Evolutionary conservation across 2,888 invertebrate species (phyloP).

Genomic region (Andricus quercusramuli): DNA sequence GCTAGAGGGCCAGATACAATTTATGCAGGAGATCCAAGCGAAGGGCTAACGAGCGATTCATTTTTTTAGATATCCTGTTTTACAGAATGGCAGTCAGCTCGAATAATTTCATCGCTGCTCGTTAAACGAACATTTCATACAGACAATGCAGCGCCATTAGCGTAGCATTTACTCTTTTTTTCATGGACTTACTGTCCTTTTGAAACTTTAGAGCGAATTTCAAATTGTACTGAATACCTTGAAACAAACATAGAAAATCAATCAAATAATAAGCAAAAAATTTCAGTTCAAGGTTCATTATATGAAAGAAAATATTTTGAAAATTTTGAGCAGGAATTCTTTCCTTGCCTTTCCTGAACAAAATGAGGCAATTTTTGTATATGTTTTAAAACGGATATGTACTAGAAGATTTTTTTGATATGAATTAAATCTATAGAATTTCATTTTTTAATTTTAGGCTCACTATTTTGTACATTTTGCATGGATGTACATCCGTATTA

Average conservation of each 20-base stretch:
- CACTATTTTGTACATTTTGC: not conserved
- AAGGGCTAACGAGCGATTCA: constrained; percentile 54
- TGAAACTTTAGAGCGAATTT: not conserved
- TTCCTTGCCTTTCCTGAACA: no score
- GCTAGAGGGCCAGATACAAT: not conserved
- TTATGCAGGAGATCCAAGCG: not conserved
- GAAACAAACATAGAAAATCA: not conserved
- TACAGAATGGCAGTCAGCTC: constrained; percentile 47
- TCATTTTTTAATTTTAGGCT: no score
- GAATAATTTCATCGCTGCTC: constrained; percentile 50
- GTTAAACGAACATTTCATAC: constrained; percentile 58
- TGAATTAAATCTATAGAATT: no score
- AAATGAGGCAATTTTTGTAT: no score
- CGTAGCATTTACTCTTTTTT: constrained; percentile 37
- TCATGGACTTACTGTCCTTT: constrained; percentile 18
- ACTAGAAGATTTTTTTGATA: not conserved
- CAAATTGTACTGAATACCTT: not conserved
- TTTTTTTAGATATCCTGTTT: constrained; percentile 53
- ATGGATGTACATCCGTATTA: not conserved
- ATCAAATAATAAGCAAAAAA: not conserved
- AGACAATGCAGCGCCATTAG: constrained; percentile 56
- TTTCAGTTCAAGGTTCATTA: no score
- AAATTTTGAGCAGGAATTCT: no score
- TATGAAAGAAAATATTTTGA: no score
- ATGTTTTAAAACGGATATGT: no score